Conservation (phyloP, 1,140 invertebrate genomes). For the Procambarus clarkii region DNA sequence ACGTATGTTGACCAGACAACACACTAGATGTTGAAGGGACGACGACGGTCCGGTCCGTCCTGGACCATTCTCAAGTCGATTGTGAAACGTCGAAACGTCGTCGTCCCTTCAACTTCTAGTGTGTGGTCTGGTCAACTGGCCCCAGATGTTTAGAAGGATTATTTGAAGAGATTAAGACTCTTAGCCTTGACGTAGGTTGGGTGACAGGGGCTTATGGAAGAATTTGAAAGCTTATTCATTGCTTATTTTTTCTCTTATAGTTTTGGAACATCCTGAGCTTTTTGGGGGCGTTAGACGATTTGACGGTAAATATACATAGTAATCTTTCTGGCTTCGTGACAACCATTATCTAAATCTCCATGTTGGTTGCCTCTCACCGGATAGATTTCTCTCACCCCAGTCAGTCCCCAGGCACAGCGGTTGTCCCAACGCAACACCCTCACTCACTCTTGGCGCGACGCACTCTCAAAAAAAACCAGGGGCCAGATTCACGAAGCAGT, state of each 20-base stretch:
- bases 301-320: constrained; percentile 69
- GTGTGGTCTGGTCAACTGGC: too few species aligned
- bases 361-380: constrained; percentile 23
- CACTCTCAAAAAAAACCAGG: not conserved
- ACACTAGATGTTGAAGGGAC: too few species aligned
- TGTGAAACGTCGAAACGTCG: too few species aligned
- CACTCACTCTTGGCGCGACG: not conserved
- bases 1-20: too few species aligned
- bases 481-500: too few species aligned
- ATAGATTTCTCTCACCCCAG: constrained; percentile 16
- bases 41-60: too few species aligned
- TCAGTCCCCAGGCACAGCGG: constrained; percentile 27
- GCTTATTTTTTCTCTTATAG: constrained; percentile 69
- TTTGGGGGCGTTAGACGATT: constrained; percentile 70
- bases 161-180: not conserved
- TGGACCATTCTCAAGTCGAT: too few species aligned
- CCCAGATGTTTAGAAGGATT: not conserved
- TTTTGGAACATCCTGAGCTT: constrained; percentile 72
- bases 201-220: not conserved
- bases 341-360: constrained; percentile 10
- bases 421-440: not conserved
- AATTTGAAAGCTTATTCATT: constrained; percentile 39
- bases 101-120: too few species aligned
- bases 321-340: constrained; percentile 8
- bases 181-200: not conserved